Evolutionary conservation across 1,140 invertebrate genomes (phyloP).

Genomic region (Pissodes strobi): DNA sequence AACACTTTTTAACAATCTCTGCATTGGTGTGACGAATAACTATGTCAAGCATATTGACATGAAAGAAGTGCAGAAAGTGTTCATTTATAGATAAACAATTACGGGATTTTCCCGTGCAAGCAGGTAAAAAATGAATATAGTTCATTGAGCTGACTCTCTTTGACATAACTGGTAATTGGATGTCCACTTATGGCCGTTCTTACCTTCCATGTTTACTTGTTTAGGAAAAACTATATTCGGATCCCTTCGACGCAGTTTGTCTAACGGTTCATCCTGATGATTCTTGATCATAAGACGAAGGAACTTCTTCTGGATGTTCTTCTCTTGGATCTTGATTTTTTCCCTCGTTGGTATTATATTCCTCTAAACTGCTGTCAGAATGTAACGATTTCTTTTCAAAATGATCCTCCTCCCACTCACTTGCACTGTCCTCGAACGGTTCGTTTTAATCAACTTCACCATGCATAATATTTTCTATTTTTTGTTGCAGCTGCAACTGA

Average conservation of each 20-base stretch:
- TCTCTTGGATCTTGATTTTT: no score
- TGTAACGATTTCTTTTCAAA: conserved; percentile 8
- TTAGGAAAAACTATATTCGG: no score
- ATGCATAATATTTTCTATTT: conserved; percentile 20
- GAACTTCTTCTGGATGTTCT: no score
- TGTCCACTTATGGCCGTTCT: conserved; percentile 35
- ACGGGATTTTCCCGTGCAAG: conserved; percentile 26
- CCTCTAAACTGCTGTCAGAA: no score
- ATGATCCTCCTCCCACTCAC: conserved; percentile 29
- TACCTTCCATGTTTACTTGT: conserved; percentile 27
- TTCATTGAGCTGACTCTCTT: no score
- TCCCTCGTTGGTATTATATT: no score
- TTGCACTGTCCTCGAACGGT: conserved; percentile 20
- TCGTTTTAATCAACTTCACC: no score
- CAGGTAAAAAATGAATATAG: conserved; percentile 29
- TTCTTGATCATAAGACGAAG: background rate
- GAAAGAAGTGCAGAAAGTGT: no score
- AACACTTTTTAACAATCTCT: no score
- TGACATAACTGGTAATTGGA: conserved; percentile 19
- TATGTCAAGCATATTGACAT: no score
- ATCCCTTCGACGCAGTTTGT: background rate
- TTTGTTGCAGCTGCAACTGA: no score
- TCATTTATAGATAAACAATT: no score
- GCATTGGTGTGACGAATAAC: conserved; percentile 26
- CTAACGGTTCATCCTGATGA: conserved; percentile 10